These are phyloP conservation scores for Villa cingulata DNA, from an alignment of 2,888 invertebrate species.

Conservation along the genomic window DNA sequence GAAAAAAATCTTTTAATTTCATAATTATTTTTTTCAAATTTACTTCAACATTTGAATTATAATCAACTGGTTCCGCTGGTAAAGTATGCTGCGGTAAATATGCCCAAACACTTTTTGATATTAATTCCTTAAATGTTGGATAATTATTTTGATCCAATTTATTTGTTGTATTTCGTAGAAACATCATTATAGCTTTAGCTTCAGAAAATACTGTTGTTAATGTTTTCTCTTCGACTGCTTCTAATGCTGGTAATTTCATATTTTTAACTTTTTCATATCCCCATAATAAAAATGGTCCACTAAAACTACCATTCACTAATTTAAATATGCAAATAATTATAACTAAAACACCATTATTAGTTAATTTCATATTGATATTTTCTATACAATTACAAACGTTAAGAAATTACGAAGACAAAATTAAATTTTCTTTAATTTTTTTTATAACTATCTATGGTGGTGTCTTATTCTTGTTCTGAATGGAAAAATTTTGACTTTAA, in stretches of 20 bases:
- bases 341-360: neutral
- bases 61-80: conserved; percentile 45
- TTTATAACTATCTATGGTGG: neutral
- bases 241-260: conserved; percentile 40
- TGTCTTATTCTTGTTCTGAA: too few species aligned
- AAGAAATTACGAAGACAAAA: too few species aligned
- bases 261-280: conserved; percentile 40
- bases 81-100: conserved; percentile 44
- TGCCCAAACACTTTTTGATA: conserved; percentile 39
- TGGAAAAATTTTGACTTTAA: neutral
- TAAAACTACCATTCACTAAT: conserved; percentile 35
- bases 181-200: conserved; percentile 44
- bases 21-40: neutral
- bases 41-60: conserved; percentile 47
- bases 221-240: conserved; percentile 41
- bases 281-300: conserved; percentile 48
- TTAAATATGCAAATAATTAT: neutral
- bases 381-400: too few species aligned
- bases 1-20: neutral
- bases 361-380: neutral
- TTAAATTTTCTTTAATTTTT: too few species aligned
- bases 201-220: conserved; percentile 44
- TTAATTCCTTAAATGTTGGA: conserved; percentile 42
- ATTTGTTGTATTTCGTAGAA: conserved; percentile 44
- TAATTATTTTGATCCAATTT: conserved; percentile 42